These are phyloP conservation scores for Agrypnia vestita DNA, from an alignment of 1,140 invertebrate species.

Conservation along the genomic window DNA sequence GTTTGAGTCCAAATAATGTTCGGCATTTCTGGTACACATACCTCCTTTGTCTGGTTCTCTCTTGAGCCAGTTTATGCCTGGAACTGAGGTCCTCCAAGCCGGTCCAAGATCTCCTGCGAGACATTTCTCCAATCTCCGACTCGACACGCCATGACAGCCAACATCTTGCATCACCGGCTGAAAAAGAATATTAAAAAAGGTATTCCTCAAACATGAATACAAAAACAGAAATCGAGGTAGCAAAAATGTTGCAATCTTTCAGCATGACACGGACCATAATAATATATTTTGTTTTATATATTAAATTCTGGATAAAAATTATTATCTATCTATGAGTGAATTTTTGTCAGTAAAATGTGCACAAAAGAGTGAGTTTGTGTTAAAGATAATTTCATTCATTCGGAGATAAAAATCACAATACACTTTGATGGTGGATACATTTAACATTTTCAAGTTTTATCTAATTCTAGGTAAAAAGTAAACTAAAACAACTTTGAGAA, in stretches of 20 bases:
- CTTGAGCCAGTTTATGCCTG: conserved; percentile 67
- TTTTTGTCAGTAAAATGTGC: too few relatives aligned
- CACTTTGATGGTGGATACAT: not conserved
- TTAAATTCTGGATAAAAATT: too few relatives aligned
- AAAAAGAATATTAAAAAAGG: not conserved
- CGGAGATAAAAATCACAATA: not conserved
- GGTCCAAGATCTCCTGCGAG: conserved; percentile 84
- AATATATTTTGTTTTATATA: too few relatives aligned
- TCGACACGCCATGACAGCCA: conserved; percentile 66
- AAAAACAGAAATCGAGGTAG: not conserved
- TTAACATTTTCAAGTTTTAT: too few relatives aligned
- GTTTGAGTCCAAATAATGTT: too few relatives aligned
- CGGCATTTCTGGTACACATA: conserved; percentile 65
- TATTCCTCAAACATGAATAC: not conserved
- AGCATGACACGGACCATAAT: too few relatives aligned
- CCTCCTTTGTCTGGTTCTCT: conserved; percentile 73
- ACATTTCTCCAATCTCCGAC: conserved; percentile 71
- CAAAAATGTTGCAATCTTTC: not conserved
- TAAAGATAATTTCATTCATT: too few relatives aligned
- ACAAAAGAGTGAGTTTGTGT: too few relatives aligned
- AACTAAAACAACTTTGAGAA: too few relatives aligned
- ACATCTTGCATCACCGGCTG: conserved; percentile 63
- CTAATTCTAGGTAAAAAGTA: too few relatives aligned
- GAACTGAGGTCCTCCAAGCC: conserved; percentile 79
- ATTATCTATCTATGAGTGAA: too few relatives aligned